Conservation (phyloP, 2,113 vertebrate species). For the Pterocles gutturalis region DNA sequence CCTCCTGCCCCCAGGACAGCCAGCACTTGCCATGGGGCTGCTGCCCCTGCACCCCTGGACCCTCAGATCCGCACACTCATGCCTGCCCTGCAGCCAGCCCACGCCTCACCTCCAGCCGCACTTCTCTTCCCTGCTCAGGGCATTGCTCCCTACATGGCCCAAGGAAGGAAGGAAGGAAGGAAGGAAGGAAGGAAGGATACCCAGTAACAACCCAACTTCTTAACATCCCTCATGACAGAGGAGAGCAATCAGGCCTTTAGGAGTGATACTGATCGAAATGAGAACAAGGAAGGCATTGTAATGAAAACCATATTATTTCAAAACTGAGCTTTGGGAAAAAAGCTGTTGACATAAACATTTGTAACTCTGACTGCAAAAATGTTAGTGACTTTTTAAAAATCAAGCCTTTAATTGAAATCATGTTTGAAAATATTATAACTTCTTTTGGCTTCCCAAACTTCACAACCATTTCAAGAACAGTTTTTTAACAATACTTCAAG, state of each 20-base stretch:
- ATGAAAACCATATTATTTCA: not conserved
- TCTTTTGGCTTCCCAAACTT: not conserved
- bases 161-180: too few relatives aligned
- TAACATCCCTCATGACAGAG: not conserved
- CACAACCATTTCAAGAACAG: not conserved
- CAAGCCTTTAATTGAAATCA: not conserved
- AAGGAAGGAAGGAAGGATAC: not conserved
- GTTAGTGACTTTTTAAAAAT: not conserved
- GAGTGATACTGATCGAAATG: not conserved
- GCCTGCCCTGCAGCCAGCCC: not conserved
- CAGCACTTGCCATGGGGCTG: rapidly evolving
- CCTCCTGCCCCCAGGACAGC: not conserved
- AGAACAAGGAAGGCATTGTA: not conserved
- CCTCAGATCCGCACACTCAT: not conserved
- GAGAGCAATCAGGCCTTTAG: not conserved
- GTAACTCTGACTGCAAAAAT: not conserved
- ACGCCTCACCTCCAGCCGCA: not conserved
- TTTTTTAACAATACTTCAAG: not conserved
- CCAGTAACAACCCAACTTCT: not conserved
- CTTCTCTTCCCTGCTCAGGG: not conserved
- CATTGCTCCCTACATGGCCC: not conserved
- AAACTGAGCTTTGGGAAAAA: not conserved
- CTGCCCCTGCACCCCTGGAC: too few relatives aligned
- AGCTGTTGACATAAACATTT: conserved; percentile 1
- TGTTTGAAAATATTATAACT: not conserved